These are phyloP conservation scores for Mandrillus leucophaeus DNA, from an alignment of 2,113 vertebrate species.

Conservation along the genomic window DNA sequence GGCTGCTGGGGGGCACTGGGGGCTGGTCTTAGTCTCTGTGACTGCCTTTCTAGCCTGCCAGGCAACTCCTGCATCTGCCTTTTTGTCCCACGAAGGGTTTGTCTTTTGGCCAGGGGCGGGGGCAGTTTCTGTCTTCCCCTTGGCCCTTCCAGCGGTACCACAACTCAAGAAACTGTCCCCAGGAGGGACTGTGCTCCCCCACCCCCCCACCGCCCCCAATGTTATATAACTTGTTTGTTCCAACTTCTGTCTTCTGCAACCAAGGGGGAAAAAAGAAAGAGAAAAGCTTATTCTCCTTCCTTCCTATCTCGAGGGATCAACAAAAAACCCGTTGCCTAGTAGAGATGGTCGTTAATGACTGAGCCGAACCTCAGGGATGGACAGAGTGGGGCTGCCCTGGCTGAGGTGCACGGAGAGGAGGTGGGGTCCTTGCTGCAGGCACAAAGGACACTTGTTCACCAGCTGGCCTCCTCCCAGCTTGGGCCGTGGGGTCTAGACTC, in stretches of 20 bases:
- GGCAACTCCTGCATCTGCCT: neutral
- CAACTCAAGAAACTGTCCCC: neutral
- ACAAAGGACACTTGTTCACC: slow-evolving; percentile 56
- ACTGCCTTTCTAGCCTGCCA: neutral
- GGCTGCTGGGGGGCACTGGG: neutral
- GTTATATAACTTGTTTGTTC: slow-evolving; percentile 71
- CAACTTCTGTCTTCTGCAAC: slow-evolving; percentile 19
- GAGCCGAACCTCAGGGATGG: neutral
- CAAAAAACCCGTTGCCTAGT: slow-evolving; percentile 48
- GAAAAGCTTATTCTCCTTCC: slow-evolving; percentile 33
- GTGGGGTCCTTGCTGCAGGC: neutral
- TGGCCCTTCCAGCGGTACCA: neutral
- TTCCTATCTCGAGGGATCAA: slow-evolving; percentile 46
- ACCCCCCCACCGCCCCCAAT: neutral
- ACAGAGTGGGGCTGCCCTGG: neutral
- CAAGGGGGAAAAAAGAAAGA: neutral
- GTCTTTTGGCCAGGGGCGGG: neutral
- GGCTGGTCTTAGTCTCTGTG: neutral
- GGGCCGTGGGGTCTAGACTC: neutral
- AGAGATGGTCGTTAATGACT: neutral
- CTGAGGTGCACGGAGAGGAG: neutral
- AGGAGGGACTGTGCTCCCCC: neutral
- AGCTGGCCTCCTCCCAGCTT: neutral
- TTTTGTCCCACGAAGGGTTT: neutral
- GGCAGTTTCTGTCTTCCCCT: neutral